Percentiles rank a stretch among this genome's conserved stretches.
phyloP scores from a whole-genome alignment of 2,797 vertebrate genomes.

The Mormyrus hasselquistii region DNA sequence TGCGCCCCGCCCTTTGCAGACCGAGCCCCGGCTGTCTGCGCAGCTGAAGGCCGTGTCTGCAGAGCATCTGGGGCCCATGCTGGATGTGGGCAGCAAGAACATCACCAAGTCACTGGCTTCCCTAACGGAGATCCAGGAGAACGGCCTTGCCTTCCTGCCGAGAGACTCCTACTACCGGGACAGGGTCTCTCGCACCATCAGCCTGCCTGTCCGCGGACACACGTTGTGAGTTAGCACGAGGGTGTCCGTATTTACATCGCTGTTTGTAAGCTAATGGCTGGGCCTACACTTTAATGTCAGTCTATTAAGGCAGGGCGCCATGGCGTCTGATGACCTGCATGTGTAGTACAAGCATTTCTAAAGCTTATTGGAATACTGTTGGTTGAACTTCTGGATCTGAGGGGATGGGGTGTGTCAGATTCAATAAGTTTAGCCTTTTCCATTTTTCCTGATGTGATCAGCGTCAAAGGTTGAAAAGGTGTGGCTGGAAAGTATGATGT shows the following conservation, averaged over 20 bases:
- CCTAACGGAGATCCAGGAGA: slow-evolving; percentile 89
- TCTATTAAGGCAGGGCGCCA: neutral
- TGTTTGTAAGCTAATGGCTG: neutral
- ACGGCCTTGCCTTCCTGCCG: slow-evolving; percentile 68
- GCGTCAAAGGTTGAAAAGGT: neutral
- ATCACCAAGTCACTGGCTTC: slow-evolving; percentile 95
- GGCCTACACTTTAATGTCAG: neutral
- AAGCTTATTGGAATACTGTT: neutral
- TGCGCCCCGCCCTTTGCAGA: slow-evolving; percentile 47
- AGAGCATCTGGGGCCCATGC: slow-evolving; percentile 79
- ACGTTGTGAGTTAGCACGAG: slow-evolving; percentile 78
- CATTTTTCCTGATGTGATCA: neutral
- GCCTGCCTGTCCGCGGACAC: slow-evolving; percentile 84
- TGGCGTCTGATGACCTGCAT: neutral
- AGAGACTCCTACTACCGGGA: slow-evolving; percentile 74
- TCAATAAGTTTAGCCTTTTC: neutral
- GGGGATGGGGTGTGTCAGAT: neutral
- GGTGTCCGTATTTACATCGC: neutral
- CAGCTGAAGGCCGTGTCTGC: slow-evolving; percentile 95
- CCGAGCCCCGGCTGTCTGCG: slow-evolving; percentile 82
- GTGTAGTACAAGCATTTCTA: neutral
- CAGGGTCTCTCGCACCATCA: slow-evolving; percentile 79
- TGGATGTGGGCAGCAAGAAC: slow-evolving; percentile 76
- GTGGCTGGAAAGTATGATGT: neutral
- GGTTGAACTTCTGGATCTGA: neutral